Percentiles rank a stretch among this genome's conserved stretches.
Evolutionary conservation across 2,113 vertebrate species (phyloP).

Genomic region (Catagonus wagneri): DNA sequence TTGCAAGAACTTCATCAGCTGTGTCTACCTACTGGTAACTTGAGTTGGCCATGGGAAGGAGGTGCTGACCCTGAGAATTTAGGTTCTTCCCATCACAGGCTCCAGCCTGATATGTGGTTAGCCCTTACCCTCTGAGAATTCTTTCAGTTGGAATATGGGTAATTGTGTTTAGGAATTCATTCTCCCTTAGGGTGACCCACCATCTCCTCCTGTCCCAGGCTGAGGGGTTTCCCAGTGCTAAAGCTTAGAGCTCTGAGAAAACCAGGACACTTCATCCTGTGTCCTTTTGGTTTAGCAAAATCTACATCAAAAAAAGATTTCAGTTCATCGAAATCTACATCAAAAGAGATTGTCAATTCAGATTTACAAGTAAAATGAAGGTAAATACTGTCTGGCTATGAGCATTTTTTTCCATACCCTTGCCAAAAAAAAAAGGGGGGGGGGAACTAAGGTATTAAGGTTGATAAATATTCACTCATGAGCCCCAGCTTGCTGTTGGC

Average conservation of each 20-base stretch:
- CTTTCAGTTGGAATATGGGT: neutral
- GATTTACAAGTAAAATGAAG: neutral
- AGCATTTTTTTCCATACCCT: neutral
- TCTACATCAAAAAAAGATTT: neutral
- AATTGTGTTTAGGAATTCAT: neutral
- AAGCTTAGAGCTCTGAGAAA: neutral
- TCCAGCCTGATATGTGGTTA: neutral
- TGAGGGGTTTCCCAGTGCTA: neutral
- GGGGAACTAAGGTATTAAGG: neutral
- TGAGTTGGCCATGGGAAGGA: neutral
- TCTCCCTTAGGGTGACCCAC: neutral
- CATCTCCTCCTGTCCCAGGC: neutral
- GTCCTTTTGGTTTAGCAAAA: neutral
- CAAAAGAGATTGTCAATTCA: neutral
- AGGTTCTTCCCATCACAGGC: too few relatives aligned
- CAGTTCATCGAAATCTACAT: neutral
- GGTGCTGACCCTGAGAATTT: neutral
- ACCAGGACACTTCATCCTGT: fast-evolving
- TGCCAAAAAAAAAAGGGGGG: neutral
- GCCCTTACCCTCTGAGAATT: neutral
- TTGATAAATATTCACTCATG: neutral
- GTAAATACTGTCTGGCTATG: neutral
- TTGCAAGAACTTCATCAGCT: neutral
- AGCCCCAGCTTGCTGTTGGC: neutral
- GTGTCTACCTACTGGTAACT: neutral